Percentiles rank a stretch among this genome's conserved stretches.
Conservation (phyloP, 2,888 invertebrate species). For the Odontothrips loti region DNA sequence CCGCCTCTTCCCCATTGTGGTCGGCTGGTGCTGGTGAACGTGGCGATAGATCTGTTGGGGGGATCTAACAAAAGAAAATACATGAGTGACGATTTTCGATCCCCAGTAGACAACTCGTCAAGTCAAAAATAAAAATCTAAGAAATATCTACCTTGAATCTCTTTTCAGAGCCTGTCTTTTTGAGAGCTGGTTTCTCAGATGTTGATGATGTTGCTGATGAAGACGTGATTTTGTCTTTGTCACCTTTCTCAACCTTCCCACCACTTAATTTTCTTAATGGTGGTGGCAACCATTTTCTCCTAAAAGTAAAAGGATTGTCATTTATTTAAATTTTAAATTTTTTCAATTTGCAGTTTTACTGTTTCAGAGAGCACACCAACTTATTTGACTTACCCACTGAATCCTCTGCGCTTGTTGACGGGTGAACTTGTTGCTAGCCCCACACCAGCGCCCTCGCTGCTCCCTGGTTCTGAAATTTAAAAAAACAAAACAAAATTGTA, state of each 20-base stretch:
- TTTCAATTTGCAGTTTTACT: no score
- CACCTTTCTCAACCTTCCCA: conserved; percentile 72
- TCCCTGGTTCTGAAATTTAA: conserved; percentile 58
- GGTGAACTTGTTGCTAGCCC: conserved; percentile 68
- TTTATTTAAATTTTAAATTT: conserved; percentile 29
- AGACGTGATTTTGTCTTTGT: conserved; percentile 30
- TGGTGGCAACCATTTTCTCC: conserved; percentile 86
- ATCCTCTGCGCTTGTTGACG: conserved; percentile 77
- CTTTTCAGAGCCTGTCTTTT: conserved; percentile 79
- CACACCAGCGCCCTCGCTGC: conserved; percentile 57
- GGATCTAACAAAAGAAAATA: conserved; percentile 42
- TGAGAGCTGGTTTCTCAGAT: conserved; percentile 58
- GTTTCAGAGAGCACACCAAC: conserved; percentile 7
- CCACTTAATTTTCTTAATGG: conserved; percentile 83
- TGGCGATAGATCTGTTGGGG: conserved; percentile 50
- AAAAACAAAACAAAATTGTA: conserved; percentile 27
- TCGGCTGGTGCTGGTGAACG: conserved; percentile 44
- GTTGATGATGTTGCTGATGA: conserved; percentile 51
- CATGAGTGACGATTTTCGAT: conserved; percentile 39
- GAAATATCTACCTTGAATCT: conserved; percentile 66
- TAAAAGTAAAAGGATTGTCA: conserved; percentile 47
- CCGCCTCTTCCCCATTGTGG: conserved; percentile 62
- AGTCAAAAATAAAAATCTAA: conserved; percentile 37
- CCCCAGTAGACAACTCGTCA: conserved; percentile 43
- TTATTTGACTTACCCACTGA: conserved; percentile 68